These are phyloP conservation scores for Scolopax bukidnonensis DNA, from an alignment of 2,797 vertebrate species.

Conservation along the genomic window DNA sequence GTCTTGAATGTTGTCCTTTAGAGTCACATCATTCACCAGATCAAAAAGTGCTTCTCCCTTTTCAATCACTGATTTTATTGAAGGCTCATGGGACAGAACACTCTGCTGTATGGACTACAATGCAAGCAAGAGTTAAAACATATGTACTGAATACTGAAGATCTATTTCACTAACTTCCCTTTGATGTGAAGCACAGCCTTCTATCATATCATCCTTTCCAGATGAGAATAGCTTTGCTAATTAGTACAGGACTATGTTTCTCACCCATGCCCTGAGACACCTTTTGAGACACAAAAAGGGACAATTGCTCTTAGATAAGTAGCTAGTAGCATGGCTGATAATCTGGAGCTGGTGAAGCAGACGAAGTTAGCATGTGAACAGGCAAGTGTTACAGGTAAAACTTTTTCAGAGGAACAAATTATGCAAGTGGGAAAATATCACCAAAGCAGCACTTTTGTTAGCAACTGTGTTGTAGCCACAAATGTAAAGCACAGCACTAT, in stretches of 20 bases:
- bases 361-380: neutral
- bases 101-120: constrained; percentile 89
- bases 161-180: neutral
- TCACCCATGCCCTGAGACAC: neutral
- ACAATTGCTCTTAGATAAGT: neutral
- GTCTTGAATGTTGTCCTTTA: constrained; percentile 86
- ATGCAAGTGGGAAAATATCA: neutral
- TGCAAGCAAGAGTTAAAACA: constrained; percentile 2
- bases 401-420: neutral
- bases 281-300: neutral
- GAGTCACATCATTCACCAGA: constrained; percentile 82
- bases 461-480: neutral
- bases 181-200: neutral
- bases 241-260: neutral
- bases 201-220: neutral
- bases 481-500: neutral
- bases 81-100: constrained; percentile 89
- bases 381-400: neutral
- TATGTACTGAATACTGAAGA: neutral
- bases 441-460: neutral
- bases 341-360: neutral
- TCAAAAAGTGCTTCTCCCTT: constrained; percentile 88
- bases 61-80: constrained; percentile 89
- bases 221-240: neutral
- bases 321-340: neutral